Evolutionary conservation across 2,797 vertebrate genomes (phyloP), one percentile per base, ranked within the genome.

Genomic region (Epinephelus malabaricus): DNA sequence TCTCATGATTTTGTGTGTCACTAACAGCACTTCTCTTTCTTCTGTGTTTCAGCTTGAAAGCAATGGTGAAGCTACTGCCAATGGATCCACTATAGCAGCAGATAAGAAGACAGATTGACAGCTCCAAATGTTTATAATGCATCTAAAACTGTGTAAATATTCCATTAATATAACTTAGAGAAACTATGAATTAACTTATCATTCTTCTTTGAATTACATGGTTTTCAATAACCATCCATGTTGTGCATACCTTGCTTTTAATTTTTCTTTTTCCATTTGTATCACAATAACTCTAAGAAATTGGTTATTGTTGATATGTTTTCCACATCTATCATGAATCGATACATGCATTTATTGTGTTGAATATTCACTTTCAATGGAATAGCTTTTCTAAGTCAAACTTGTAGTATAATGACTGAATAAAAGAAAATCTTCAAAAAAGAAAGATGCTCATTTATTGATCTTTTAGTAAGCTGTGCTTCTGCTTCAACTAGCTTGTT

Each of bases 21-120:
- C 53, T 46, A 55, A 43, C 8, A 27, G 4, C 3, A 14, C 66
- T 67, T 50, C 55, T 58, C 6, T 69, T 69, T 62, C 23, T 71
- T 5, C 5, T 89, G 11, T 89, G 12, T 95, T 93, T 87, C 93
- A 96, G 95, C 56, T 92, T 79, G 91, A 94, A 73, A 88, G 64
- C 73, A 94, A 92, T 13, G 88, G 87, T 2, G 89, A 83, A 0
- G 55, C 59, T 19, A 76, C 91, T 59, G 58, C 88, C 14, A 94
- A 93, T 84, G 93, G 82, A 82, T 78, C 93, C 9, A 59, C 84
- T n/a, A 84, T 86, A 46, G 85, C 63, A 76, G 74, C 87, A 6
- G 94, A 96, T 82, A 98, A 99, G 94, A 99, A 98, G 92, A 95
- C 70, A 0, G 96, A 97, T 81, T 98, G 90, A 95, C 63, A 19